Evolutionary conservation across 2,113 vertebrate genomes (phyloP).

Genomic region (Anguilla japonica): DNA sequence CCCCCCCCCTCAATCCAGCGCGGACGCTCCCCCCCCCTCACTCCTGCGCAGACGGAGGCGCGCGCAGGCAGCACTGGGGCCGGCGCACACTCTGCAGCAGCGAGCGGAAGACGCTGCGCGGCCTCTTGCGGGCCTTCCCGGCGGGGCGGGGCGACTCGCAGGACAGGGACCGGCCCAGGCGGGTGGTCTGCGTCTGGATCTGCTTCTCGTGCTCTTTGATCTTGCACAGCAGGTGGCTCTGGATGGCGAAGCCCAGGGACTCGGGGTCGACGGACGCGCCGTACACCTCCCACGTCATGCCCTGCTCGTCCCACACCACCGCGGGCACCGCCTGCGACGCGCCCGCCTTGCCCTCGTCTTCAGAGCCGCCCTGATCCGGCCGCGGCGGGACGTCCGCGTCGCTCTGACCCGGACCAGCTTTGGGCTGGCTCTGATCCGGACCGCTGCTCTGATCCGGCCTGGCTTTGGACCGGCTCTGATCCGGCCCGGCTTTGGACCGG

Average conservation of each 20-base stretch:
- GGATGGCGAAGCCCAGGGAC: constrained; percentile 92
- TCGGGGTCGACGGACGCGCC: constrained; percentile 93
- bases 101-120: constrained; percentile 85
- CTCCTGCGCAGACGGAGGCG: constrained; percentile 84
- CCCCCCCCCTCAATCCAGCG: constrained; percentile 72
- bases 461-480: too few species aligned
- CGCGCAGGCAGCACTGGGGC: constrained; percentile 87
- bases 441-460: constrained; percentile 46
- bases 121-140: constrained; percentile 86
- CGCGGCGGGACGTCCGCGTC: constrained; percentile 40
- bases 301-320: constrained; percentile 96
- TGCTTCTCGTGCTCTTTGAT: constrained; percentile 92
- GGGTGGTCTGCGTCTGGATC: constrained; percentile 72
- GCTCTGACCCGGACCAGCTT: constrained; percentile 38
- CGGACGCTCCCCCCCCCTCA: constrained; percentile 60
- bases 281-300: constrained; percentile 99
- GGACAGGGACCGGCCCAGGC: constrained; percentile 81
- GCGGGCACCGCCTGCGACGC: constrained; percentile 81
- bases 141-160: constrained; percentile 78
- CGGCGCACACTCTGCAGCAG: constrained; percentile 90
- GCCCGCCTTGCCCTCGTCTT: constrained; percentile 52
- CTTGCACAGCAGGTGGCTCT: constrained; percentile 96
- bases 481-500: not conserved
- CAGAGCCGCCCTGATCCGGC: constrained; percentile 51
- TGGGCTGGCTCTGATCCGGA: constrained; percentile 38